Evolutionary conservation across 2,797 vertebrate genomes (phyloP), one percentile per base, ranked within the genome.

Genomic region (Siniperca undulata): DNA sequence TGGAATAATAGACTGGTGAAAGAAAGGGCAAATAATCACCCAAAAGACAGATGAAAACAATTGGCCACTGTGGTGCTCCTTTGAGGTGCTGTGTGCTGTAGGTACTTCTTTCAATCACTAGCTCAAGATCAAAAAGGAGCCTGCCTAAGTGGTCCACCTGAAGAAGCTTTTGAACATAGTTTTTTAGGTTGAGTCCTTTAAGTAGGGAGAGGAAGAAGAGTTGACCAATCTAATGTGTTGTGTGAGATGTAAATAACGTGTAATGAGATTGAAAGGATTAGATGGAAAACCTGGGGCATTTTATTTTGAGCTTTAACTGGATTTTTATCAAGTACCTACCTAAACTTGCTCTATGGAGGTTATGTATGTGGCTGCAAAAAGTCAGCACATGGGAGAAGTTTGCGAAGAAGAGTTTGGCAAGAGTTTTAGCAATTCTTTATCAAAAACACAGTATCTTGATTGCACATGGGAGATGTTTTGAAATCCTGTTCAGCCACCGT

Each of bases 11-110:
- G 70, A 74, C 27, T 16, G 69, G 73, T 34, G 70, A 72, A 70
- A 64, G 40, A 85, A 84, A 67, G 52, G 74, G 52, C 42, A 67
- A 80, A 82, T 78, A 85, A 88, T 85, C 67, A 79, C 46, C 74
- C 61, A 36, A 48, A 77, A 58, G 74, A 64, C 12, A 44, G 64
- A 73, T 70, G 36, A 66, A 86, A 74, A 74, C 74, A 82, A 62
- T 53, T 59, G 87, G 74, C n/a, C 27, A 20, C 36, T 13, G 40
- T 42, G 56, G 36, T 8, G 20, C 44, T 71, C 4, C 67, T 74
- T 61, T 66, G 74, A 71, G 66, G 22, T 27, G 48, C 38, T 27
- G 67, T 34, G 20, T 70, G 76, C 73, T 66, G 53, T 36, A 5
- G 36, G 36, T 4, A 7, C 68, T n/a, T 56, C 59, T 77, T 84